These are phyloP conservation scores for Theristicus caerulescens DNA, from an alignment of 2,113 vertebrate species.

Conservation along the genomic window DNA sequence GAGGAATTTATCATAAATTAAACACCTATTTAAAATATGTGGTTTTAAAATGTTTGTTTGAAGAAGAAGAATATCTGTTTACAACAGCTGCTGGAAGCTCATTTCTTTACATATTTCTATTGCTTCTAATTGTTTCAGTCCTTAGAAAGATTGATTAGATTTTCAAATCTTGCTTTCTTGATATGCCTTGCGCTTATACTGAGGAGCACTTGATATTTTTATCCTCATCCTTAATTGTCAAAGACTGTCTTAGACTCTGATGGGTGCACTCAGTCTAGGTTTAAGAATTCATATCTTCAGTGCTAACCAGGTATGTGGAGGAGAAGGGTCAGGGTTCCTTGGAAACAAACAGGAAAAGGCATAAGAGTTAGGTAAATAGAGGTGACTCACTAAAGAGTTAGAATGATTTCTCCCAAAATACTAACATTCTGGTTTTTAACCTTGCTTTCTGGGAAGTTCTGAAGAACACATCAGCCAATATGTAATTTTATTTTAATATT, in stretches of 20 bases:
- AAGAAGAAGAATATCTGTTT: background rate
- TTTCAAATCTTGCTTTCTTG: background rate
- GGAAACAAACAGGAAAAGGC: background rate
- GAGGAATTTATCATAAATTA: background rate
- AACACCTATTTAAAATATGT: background rate
- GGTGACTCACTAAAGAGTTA: background rate
- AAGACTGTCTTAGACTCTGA: background rate
- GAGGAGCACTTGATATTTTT: background rate
- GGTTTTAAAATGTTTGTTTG: background rate
- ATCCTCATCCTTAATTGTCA: background rate
- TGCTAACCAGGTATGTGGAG: background rate
- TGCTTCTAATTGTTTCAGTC: background rate
- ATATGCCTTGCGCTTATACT: background rate
- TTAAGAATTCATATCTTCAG: background rate
- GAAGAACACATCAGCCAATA: background rate
- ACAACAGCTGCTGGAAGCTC: background rate
- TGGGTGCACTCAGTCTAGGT: background rate
- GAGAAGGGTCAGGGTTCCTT: background rate
- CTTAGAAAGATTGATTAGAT: background rate
- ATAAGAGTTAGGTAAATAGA: background rate
- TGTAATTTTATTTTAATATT: background rate
- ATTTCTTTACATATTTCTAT: background rate
- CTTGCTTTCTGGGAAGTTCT: background rate
- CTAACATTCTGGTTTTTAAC: background rate
- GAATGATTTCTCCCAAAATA: background rate